These are phyloP conservation scores for Epinephelus coioides DNA, from an alignment of 2,797 vertebrate genomes.

Conservation along the genomic window DNA sequence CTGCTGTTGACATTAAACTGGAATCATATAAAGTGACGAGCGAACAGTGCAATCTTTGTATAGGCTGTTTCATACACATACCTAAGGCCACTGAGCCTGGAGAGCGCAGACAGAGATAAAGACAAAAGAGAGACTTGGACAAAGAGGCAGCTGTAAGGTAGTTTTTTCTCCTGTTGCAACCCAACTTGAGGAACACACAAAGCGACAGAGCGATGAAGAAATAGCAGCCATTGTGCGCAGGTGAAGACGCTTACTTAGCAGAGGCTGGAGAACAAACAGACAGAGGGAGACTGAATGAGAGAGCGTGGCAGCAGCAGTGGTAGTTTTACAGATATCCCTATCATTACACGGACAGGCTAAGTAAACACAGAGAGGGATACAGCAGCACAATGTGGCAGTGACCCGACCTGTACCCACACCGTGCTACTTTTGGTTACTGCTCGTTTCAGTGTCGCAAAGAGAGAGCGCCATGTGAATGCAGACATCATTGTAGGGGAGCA, in stretches of 20 bases:
- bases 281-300: slow-evolving; percentile 38
- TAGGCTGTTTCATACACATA: slow-evolving; percentile 22
- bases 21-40: slow-evolving; percentile 54
- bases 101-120: slow-evolving; percentile 4
- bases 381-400: slow-evolving; percentile 50
- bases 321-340: slow-evolving; percentile 62
- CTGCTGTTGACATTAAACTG: slow-evolving; percentile 33
- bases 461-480: slow-evolving; percentile 8
- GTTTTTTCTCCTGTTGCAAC: background rate
- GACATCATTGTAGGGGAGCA: slow-evolving; percentile 37
- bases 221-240: slow-evolving; percentile 33
- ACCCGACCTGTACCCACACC: slow-evolving; percentile 39
- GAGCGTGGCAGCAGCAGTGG: slow-evolving; percentile 47
- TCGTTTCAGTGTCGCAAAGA: slow-evolving; percentile 38
- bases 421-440: slow-evolving; percentile 60
- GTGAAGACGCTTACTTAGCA: slow-evolving; percentile 36
- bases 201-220: slow-evolving; percentile 14
- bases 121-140: background rate
- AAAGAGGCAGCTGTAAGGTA: background rate
- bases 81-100: slow-evolving; percentile 22
- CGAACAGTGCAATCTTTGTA: slow-evolving; percentile 54
- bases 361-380: slow-evolving; percentile 64
- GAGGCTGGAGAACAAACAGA: slow-evolving; percentile 25
- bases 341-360: slow-evolving; percentile 70
- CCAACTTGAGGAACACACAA: background rate